These are phyloP conservation scores for Bubo bubo DNA, from an alignment of 2,113 vertebrate genomes.

Conservation along the genomic window DNA sequence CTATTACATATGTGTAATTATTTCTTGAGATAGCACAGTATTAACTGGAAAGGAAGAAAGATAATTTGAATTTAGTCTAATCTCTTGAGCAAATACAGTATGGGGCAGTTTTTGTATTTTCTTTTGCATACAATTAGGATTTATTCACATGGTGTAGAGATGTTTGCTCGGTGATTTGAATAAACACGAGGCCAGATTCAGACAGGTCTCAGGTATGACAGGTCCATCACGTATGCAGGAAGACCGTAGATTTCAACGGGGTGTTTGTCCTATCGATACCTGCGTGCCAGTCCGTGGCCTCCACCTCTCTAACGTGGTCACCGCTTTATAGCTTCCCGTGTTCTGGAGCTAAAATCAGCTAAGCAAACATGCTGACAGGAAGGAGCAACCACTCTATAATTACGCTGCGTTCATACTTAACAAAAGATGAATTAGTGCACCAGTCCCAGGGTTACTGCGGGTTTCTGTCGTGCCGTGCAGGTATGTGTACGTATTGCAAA, in stretches of 20 bases:
- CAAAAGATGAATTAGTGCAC: neutral
- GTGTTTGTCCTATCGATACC: neutral
- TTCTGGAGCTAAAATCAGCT: neutral
- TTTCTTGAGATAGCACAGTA: neutral
- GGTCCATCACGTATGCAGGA: neutral
- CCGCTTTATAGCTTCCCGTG: neutral
- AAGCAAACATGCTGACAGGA: neutral
- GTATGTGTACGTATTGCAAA: neutral
- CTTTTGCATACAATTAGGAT: conserved; percentile 12
- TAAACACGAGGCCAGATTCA: neutral
- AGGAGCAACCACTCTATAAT: neutral
- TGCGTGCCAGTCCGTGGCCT: neutral
- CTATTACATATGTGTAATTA: conserved; percentile 21
- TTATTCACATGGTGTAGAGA: neutral
- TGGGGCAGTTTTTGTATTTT: neutral
- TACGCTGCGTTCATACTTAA: neutral
- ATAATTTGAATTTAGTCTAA: conserved; percentile 15
- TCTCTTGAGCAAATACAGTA: conserved; percentile 32
- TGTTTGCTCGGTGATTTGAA: conserved; percentile 12
- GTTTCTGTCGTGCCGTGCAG: neutral
- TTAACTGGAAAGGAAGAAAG: neutral
- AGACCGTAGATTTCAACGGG: neutral
- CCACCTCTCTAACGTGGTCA: neutral
- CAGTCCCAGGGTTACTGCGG: neutral
- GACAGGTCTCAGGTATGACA: neutral